phyloP scores from a whole-genome alignment of 2,113 vertebrate species.

The Clarias macrocephalus region DNA sequence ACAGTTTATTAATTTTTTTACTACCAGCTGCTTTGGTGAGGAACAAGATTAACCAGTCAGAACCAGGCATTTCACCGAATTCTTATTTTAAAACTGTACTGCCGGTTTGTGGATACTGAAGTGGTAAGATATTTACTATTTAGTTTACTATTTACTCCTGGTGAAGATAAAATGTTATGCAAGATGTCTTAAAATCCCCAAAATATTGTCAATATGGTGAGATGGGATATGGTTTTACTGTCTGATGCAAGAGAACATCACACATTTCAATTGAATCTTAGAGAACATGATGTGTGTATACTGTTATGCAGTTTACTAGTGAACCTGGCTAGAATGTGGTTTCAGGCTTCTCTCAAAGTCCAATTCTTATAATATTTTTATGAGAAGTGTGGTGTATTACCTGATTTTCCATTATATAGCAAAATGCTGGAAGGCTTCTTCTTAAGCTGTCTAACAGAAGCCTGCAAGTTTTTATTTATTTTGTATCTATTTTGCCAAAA shows the following conservation, averaged over 20 bases:
- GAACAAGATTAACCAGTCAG: neutral
- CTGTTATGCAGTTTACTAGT: neutral
- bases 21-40: neutral
- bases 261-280: neutral
- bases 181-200: neutral
- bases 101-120: neutral
- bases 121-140: neutral
- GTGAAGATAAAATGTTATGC: neutral
- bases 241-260: neutral
- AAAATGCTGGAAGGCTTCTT: neutral
- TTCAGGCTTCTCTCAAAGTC: neutral
- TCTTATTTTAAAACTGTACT: neutral
- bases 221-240: neutral
- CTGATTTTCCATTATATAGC: neutral
- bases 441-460: no score
- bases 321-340: neutral
- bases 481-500: no score
- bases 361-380: neutral
- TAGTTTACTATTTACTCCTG: neutral
- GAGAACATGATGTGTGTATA: neutral
- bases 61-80: neutral
- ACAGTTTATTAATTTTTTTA: neutral
- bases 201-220: neutral
- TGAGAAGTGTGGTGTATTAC: neutral
- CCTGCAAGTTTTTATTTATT: no score